These are phyloP conservation scores for Gymnarchus niloticus DNA, from an alignment of 2,113 vertebrate genomes.

Conservation along the genomic window DNA sequence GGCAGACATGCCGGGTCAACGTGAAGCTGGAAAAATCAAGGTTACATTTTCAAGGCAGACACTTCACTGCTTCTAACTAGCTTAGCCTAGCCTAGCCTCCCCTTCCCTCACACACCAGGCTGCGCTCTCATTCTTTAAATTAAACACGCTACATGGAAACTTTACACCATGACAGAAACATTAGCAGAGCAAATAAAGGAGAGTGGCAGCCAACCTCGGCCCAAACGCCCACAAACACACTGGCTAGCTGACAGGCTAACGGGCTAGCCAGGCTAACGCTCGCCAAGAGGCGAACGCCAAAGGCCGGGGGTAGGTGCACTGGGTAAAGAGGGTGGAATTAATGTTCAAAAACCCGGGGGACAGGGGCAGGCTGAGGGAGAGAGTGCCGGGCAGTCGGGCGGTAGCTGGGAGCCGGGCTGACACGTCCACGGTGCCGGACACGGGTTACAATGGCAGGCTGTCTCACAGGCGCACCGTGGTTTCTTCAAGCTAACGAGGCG, in stretches of 20 bases:
- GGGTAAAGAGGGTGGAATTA: background rate
- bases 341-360: background rate
- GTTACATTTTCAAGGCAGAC: background rate
- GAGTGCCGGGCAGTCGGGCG: background rate
- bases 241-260: background rate
- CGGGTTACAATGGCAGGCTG: background rate
- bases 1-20: background rate
- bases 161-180: background rate
- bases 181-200: no score
- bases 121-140: background rate
- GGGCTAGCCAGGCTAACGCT: background rate
- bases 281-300: background rate
- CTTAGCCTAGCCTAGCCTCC: no score
- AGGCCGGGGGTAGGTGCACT: background rate
- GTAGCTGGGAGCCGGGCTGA: no score
- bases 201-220: no score
- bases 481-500: background rate
- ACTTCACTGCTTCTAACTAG: background rate
- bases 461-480: background rate
- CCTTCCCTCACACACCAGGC: background rate
- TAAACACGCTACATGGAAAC: background rate
- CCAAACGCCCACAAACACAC: background rate
- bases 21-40: background rate
- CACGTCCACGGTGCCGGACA: background rate
- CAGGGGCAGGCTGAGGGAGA: background rate